Conservation (phyloP, 2,797 vertebrate genomes). For the Eremophila alpestris region DNA sequence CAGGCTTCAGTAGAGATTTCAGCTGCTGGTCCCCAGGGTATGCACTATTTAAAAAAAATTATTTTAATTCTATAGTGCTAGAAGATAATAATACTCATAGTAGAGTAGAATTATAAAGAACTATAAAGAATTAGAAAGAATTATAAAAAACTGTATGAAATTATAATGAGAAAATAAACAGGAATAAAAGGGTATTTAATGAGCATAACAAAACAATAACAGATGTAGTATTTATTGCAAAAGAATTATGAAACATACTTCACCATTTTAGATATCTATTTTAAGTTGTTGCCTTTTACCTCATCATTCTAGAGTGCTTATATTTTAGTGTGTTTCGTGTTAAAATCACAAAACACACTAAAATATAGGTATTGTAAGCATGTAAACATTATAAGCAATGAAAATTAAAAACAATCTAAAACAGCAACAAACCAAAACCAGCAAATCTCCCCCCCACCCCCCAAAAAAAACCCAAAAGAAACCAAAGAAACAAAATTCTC, state of each 20-base stretch:
- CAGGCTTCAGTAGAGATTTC: not conserved
- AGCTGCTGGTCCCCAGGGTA: not conserved
- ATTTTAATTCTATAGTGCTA: not conserved
- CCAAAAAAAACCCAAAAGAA: not conserved
- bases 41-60: not conserved
- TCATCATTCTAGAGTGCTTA: not conserved
- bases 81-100: not conserved
- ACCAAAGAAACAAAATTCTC: rapidly evolving
- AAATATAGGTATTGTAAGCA: not conserved
- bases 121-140: not conserved
- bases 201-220: not conserved
- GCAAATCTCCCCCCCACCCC: rapidly evolving
- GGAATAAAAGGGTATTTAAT: not conserved
- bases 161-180: not conserved
- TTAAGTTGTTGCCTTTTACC: not conserved
- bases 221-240: not conserved
- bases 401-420: not conserved
- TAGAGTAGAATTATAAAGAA: not conserved
- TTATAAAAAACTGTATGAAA: not conserved
- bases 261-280: not conserved
- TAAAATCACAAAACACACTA: not conserved
- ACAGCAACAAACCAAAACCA: not conserved
- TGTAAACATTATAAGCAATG: not conserved
- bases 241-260: not conserved
- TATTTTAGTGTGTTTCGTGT: not conserved